Evolutionary conservation across 2,113 vertebrate genomes (phyloP).

Genomic region (Dolichallabes microphthalmus): DNA sequence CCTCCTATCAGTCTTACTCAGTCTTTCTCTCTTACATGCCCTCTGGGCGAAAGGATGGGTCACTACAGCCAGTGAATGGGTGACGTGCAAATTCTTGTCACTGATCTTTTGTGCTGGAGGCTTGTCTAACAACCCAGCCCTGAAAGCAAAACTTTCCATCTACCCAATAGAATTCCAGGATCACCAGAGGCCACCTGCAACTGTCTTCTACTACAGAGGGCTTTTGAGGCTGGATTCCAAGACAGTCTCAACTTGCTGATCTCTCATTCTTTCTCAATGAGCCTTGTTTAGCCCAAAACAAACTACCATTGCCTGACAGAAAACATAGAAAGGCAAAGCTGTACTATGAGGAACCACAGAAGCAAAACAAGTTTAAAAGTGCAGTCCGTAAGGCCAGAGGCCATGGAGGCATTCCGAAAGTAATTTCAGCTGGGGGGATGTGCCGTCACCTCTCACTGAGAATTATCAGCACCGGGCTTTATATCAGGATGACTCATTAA

Average conservation of each 20-base stretch:
- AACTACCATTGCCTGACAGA: conserved; percentile 26
- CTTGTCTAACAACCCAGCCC: conserved; percentile 37
- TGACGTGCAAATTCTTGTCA: conserved; percentile 40
- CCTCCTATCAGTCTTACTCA: conserved; percentile 24
- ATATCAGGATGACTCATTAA: conserved; percentile 43
- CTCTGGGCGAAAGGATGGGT: conserved; percentile 36
- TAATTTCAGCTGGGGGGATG: conserved; percentile 47
- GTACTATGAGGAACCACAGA: conserved; percentile 11
- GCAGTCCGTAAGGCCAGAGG: conserved; percentile 32
- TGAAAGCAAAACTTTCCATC: conserved; percentile 29
- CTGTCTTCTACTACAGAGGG: not conserved
- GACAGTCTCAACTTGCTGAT: conserved; percentile 41
- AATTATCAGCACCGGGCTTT: conserved; percentile 32
- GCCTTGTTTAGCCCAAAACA: conserved; percentile 56
- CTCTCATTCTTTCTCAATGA: conserved; percentile 41
- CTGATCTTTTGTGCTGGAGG: conserved; percentile 49
- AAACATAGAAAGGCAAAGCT: conserved; percentile 47
- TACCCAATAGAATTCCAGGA: conserved; percentile 32
- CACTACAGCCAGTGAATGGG: conserved; percentile 36
- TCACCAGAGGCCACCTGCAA: conserved; percentile 23
- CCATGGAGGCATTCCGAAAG: conserved; percentile 41
- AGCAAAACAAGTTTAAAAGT: conserved; percentile 46
- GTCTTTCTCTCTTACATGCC: conserved; percentile 29
- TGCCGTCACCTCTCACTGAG: not conserved
- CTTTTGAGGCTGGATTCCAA: not conserved